Percentiles rank a stretch among this genome's conserved stretches.
phyloP scores from a whole-genome alignment of 2,888 invertebrate species.

The Oscheius sp. region DNA sequence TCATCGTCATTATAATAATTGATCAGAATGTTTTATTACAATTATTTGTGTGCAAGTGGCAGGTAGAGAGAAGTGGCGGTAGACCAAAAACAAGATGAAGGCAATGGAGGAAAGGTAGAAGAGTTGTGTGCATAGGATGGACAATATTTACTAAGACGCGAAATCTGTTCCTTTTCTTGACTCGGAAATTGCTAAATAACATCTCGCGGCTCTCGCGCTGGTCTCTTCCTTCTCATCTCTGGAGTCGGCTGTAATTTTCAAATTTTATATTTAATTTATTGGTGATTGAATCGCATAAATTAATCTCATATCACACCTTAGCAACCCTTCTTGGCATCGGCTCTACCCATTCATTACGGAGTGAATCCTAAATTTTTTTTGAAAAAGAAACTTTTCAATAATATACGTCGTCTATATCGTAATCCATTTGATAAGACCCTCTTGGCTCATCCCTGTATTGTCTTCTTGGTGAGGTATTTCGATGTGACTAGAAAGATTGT shows the following conservation, averaged over 20 bases:
- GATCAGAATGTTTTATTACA: background rate
- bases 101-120: background rate
- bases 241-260: background rate
- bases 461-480: background rate
- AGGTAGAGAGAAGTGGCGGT: background rate
- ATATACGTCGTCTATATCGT: slow-evolving; percentile 26
- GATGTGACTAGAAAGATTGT: background rate
- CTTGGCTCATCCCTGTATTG: slow-evolving; percentile 4
- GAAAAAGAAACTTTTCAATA: background rate
- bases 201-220: slow-evolving; percentile 15
- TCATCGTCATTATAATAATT: background rate
- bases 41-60: slow-evolving; percentile 20
- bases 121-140: slow-evolving; percentile 23
- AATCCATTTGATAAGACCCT: slow-evolving; percentile 15
- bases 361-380: slow-evolving; percentile 35
- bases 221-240: background rate
- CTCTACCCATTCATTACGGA: slow-evolving; percentile 40
- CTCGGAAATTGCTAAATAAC: slow-evolving; percentile 22
- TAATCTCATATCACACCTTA: slow-evolving; percentile 31
- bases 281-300: background rate
- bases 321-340: slow-evolving; percentile 43
- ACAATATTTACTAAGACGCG: slow-evolving; percentile 26
- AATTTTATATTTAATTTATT: background rate
- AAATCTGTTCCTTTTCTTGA: slow-evolving; percentile 27
- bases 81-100: slow-evolving; percentile 4